Evolutionary conservation across 1,140 invertebrate genomes (phyloP).

Genomic region (Catajapyx aquilonaris): DNA sequence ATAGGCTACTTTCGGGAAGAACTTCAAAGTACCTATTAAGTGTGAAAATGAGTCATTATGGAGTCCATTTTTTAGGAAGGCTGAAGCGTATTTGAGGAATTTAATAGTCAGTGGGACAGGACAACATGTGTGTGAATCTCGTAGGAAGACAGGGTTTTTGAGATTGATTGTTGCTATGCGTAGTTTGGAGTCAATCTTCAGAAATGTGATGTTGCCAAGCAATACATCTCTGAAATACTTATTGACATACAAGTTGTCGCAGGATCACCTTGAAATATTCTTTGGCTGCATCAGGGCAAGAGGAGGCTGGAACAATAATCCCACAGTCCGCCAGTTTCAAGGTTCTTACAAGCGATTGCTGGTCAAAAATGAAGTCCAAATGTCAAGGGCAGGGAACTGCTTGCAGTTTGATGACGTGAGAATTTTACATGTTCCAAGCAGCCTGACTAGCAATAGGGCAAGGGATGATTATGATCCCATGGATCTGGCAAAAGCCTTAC

Average conservation of each 20-base stretch:
- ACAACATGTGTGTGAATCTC: slow-evolving; percentile 5
- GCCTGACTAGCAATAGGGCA: too few species aligned
- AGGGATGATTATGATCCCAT: too few species aligned
- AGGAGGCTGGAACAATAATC: slow-evolving; percentile 11
- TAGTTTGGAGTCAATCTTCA: too few species aligned
- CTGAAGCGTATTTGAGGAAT: slow-evolving; percentile 3
- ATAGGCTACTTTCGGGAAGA: slow-evolving; percentile 6
- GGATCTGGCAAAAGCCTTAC: too few species aligned
- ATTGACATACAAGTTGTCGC: slow-evolving; percentile 8
- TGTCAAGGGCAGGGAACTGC: too few species aligned
- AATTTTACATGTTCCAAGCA: too few species aligned
- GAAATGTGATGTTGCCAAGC: too few species aligned
- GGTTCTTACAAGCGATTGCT: too few species aligned
- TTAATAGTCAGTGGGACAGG: neutral
- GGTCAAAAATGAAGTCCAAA: too few species aligned
- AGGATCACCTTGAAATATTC: slow-evolving; percentile 13
- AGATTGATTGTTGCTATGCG: too few species aligned
- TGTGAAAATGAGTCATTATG: slow-evolving; percentile 8
- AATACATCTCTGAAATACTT: neutral
- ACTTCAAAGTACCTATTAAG: slow-evolving; percentile 7
- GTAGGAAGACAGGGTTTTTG: slow-evolving; percentile 13
- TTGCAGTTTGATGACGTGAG: too few species aligned
- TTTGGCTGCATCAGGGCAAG: slow-evolving; percentile 8
- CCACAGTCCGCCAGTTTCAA: slow-evolving; percentile 8
- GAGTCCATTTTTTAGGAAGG: too few species aligned